Base-by-base conservation (phyloP, 2,113 vertebrate genomes). In the Colius striatus region DNA sequence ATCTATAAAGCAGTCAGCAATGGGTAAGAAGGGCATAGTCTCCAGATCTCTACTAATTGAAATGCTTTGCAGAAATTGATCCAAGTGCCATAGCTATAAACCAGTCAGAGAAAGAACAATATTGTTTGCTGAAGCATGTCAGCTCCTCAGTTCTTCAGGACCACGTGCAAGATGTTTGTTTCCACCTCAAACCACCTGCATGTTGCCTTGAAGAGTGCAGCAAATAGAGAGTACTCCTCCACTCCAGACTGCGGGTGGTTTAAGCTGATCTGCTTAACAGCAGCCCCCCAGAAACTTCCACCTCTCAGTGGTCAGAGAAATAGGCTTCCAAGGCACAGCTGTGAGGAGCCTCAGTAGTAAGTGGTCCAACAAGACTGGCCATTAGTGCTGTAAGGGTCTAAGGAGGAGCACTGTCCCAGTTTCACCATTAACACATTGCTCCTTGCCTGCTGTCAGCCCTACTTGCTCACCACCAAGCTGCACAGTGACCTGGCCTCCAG, bases 1-100 rank as follows among this genome's bases (percentile, higher is more conserved):
- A 97, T 94, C 94, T 92, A 94, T 95, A 92, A 78, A 90, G n/a
- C 75, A 88, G 94, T 54, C 92, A 92, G 83, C 90, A 94, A 41
- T 1, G 11, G 83, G 57, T 76, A 84, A 84, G 70, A 71, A 84
- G 83, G 94, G 79, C 80, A 78, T 3, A 81, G 72, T 78, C 68
- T 90, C 83, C 77, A 84, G 68, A 38, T 67, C 75, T 89, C 83
- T 81, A 29, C 92, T 95, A 96, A 94, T 89, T 92, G 73, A 95
- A 94, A 92, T 87, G 85, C 88, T 96, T 74, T 92, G 92, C 70
- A 92, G 88, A 93, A 95, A 94, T 93, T 6, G 4, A 95, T 92
- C 89, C 86, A 90, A 94, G 84, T 85, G 81, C 54, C 77, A 62
- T 66, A 72, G 68, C 83, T 63, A 47, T 18, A 80, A 93, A 60